Percentiles rank a stretch among this genome's conserved stretches.
Conservation (phyloP, 2,797 vertebrate genomes). For the Chloroceryle inda region DNA sequence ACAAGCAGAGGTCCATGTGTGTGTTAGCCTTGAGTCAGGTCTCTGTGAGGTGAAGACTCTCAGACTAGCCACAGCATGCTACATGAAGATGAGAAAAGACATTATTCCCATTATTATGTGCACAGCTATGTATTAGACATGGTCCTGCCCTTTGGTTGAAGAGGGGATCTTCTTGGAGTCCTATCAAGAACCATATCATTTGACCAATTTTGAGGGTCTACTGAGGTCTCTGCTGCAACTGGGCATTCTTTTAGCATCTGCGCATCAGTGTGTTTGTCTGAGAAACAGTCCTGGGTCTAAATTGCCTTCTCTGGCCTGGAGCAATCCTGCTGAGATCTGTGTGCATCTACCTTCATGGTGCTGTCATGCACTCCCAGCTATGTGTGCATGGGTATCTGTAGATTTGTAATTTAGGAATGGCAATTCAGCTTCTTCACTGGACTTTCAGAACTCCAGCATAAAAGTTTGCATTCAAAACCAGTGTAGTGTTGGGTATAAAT, state of each 20-base stretch:
- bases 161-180: not conserved
- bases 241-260: not conserved
- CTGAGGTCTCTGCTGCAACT: not conserved
- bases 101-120: not conserved
- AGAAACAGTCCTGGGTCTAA: not conserved
- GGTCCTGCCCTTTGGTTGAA: not conserved
- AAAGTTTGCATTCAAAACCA: constrained; percentile 7
- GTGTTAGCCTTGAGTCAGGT: not conserved
- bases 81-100: not conserved
- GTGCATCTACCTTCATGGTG: not conserved
- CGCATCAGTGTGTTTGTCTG: not conserved
- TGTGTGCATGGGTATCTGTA: not conserved
- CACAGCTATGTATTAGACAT: not conserved
- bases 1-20: not conserved
- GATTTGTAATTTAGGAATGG: not conserved
- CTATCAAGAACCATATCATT: not conserved
- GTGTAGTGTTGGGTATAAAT: constrained; percentile 51
- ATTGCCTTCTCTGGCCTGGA: not conserved
- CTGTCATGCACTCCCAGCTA: not conserved
- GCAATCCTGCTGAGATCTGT: not conserved
- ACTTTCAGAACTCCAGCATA: not conserved
- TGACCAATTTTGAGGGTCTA: not conserved
- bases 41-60: too few relatives aligned
- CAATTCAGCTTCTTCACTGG: not conserved
- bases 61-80: not conserved